A percentile compares a stretch with the other conserved stretches of the same genome.
Conservation (phyloP, 1,140 invertebrate species). For the Radopholus similis region DNA sequence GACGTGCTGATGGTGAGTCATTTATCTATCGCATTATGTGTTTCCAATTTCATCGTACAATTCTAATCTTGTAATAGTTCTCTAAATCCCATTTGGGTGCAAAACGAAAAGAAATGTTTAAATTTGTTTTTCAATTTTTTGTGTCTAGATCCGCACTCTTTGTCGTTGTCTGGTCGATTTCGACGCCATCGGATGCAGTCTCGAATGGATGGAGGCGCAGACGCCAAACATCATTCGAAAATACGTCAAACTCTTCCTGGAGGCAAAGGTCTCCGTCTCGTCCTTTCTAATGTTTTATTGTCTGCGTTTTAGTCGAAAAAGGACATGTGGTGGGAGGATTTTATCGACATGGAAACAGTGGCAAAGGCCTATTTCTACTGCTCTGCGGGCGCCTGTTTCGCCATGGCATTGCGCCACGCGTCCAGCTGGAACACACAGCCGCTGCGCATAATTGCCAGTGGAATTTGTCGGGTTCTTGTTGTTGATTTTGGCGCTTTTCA, state of each 20-base stretch:
- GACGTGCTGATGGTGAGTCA: conserved; percentile 38
- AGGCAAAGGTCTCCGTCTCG: too few relatives aligned
- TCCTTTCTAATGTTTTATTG: too few relatives aligned
- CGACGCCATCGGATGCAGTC: conserved; percentile 18
- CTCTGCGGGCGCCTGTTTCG: conserved; percentile 37
- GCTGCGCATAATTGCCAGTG: conserved; percentile 23
- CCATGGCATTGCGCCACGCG: conserved; percentile 35
- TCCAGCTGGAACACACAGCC: conserved; percentile 31
- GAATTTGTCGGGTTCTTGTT: conserved; percentile 7
- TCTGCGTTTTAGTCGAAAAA: not conserved
- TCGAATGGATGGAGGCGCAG: conserved; percentile 28
- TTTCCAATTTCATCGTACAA: too few relatives aligned
- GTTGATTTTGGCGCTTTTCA: conserved; percentile 27
- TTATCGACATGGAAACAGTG: conserved; percentile 19
- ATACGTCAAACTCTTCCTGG: conserved; percentile 18
- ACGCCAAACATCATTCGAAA: conserved; percentile 30
- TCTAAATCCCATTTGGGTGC: too few relatives aligned
- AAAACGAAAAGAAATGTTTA: too few relatives aligned
- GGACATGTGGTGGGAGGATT: conserved; percentile 20
- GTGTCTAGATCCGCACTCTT: conserved; percentile 30
- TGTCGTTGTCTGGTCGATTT: conserved; percentile 26
- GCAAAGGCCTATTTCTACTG: conserved; percentile 36
- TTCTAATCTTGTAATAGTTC: too few relatives aligned
- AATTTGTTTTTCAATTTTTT: too few relatives aligned
- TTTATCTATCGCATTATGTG: too few relatives aligned